A percentile compares a stretch with the other conserved stretches of the same genome.
Conservation (phyloP, 2,797 vertebrate genomes). For the Sphenodon punctatus region DNA sequence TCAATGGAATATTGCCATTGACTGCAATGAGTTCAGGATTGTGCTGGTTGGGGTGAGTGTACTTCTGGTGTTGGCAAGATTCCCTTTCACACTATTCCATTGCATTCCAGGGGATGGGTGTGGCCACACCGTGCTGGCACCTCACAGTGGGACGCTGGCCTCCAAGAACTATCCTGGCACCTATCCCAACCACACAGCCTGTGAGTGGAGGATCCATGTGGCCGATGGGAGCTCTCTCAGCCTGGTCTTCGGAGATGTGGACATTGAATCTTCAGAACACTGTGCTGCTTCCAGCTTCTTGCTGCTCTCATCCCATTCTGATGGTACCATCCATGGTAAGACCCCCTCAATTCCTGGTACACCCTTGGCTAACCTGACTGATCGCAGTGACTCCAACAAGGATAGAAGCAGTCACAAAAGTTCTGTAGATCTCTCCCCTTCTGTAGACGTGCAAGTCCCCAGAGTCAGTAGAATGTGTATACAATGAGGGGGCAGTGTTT, state of each 20-base stretch:
- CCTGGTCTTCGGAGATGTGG: constrained; percentile 85
- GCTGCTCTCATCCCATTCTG: constrained; percentile 71
- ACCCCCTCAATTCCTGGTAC: neutral
- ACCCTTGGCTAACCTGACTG: no score
- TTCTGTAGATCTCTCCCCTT: no score
- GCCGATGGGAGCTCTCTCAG: constrained; percentile 73
- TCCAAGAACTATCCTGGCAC: constrained; percentile 89
- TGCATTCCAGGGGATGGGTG: constrained; percentile 82
- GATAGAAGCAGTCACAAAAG: no score
- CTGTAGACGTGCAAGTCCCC: no score
- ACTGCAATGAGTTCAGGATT: no score
- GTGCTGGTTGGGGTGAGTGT: neutral
- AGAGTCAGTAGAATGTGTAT: no score
- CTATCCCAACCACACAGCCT: constrained; percentile 83
- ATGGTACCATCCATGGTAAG: constrained; percentile 74
- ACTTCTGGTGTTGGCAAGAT: neutral
- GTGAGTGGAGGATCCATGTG: constrained; percentile 79
- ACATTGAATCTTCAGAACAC: constrained; percentile 79
- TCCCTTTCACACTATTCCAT: neutral
- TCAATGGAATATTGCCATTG: no score
- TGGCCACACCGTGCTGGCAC: constrained; percentile 79
- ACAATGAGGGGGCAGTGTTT: no score
- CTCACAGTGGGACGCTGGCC: constrained; percentile 84
- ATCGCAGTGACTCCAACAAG: no score
- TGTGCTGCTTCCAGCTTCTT: constrained; percentile 81